Base-by-base conservation (phyloP, 1,140 invertebrate genomes). In the Zaprionus gabonicus region DNA sequence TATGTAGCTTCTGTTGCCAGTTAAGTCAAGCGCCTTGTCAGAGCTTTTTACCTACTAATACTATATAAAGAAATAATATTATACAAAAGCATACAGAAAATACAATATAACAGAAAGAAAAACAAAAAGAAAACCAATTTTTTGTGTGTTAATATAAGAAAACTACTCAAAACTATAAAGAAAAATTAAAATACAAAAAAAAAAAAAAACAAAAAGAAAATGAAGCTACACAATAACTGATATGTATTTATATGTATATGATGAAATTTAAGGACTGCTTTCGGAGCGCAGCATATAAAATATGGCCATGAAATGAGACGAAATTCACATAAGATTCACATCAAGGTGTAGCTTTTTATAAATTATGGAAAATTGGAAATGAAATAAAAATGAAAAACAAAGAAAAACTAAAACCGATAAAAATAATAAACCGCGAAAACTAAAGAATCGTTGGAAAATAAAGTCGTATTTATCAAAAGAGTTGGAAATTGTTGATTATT, bases 1-100 rank as follows among this genome's bases (percentile, higher is more conserved):
- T 85, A 71, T 87, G 71, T 87, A 81, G 84, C 84, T 84, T 87
- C 64, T 88, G 84, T 87, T 87, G 83, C 80, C 75, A 82, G 75
- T 82, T 82, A 82, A 81, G 75, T 53, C 78, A 82, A 81, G 78
- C 80, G 80, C 83, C 83, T 88, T 87, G 78, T 80, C 85, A 88
- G 84, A 87, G 83, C 83, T 87, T 87, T 88, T 80, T 84, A 84
- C 78, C 81, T 76, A 73, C 57, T 66, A 73, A 55, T 66, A 73
- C 46, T 72, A 81, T 80, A 63, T 27, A 53, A 53, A 63, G 67
- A 58, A 56, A 74, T 64, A 70, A 86, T 76, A 76, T 46, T 58
- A 78, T 72, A 76, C 44, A 60, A 70, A 68, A 70, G 23, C 64
- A 72, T 63, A 72, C 59, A 77, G 44, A 81, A 62, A 68, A 38